phyloP scores from a whole-genome alignment of 1,140 invertebrate genomes.

The Drosophila micromelanica region DNA sequence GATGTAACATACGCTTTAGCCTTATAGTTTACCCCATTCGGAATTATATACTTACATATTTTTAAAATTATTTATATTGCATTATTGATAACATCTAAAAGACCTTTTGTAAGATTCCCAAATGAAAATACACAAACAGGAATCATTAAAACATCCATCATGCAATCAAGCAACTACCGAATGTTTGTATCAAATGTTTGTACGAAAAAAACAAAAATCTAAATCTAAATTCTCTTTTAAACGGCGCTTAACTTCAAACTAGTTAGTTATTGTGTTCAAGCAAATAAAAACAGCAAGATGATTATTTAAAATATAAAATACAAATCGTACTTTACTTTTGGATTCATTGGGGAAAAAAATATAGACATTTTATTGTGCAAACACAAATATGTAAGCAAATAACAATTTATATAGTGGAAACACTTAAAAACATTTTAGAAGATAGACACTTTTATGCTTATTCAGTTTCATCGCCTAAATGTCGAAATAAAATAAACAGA shows the following conservation, averaged over 20 bases:
- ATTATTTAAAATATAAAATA: constrained; percentile 25
- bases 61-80: constrained; percentile 62
- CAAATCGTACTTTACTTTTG: not conserved
- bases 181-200: constrained; percentile 83
- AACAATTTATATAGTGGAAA: not conserved
- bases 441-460: too few species aligned
- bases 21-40: constrained; percentile 12
- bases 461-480: too few species aligned
- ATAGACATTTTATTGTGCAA: too few species aligned
- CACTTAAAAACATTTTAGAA: too few species aligned
- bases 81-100: constrained; percentile 19
- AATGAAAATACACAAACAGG: too few species aligned
- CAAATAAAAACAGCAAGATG: constrained; percentile 72
- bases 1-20: constrained; percentile 28
- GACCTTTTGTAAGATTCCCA: not conserved
- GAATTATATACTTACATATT: constrained; percentile 12
- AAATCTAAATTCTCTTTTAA: constrained; percentile 26
- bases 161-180: constrained; percentile 49
- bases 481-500: too few species aligned
- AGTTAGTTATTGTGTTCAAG: constrained; percentile 73
- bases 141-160: constrained; percentile 11
- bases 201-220: constrained; percentile 30
- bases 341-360: not conserved
- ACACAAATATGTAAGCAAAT: too few species aligned
- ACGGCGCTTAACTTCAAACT: constrained; percentile 58